These are phyloP conservation scores for Scaptomyza cyrtandrae DNA, from an alignment of 2,888 invertebrate species.

Conservation along the genomic window DNA sequence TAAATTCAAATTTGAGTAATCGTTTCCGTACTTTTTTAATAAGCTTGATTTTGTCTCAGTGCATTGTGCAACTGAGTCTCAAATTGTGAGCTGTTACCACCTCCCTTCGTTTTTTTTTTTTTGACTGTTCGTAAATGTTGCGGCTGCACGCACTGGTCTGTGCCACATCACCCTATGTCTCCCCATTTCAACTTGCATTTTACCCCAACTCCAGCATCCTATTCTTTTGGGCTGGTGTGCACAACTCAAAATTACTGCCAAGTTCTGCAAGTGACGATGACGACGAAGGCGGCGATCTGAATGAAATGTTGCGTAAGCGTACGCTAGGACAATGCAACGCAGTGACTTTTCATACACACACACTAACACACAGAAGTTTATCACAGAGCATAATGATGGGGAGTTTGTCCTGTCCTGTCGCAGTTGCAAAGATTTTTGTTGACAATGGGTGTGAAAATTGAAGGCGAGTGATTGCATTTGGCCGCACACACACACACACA, in stretches of 20 bases:
- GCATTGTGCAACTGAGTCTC: constrained; percentile 26
- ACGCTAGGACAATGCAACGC: constrained; percentile 65
- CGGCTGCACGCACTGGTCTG: constrained; percentile 65
- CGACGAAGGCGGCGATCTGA: constrained; percentile 49
- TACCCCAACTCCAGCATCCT: background rate
- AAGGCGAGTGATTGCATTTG: constrained; percentile 80
- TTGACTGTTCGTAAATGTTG: constrained; percentile 59
- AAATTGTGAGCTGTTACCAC: constrained; percentile 15
- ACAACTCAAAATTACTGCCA: constrained; percentile 74
- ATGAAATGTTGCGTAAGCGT: constrained; percentile 69
- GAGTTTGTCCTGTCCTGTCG: constrained; percentile 42
- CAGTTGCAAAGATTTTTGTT: constrained; percentile 76
- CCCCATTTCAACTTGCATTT: background rate
- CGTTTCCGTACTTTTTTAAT: background rate
- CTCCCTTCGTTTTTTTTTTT: constrained; percentile 31
- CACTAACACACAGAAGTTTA: constrained; percentile 46
- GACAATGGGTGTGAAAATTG: constrained; percentile 80
- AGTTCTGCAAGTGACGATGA: constrained; percentile 73
- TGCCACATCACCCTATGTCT: background rate
- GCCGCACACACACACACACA: constrained; percentile 19
- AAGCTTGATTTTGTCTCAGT: constrained; percentile 1
- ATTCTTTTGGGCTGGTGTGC: constrained; percentile 37
- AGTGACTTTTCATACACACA: constrained; percentile 42
- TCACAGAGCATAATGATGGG: constrained; percentile 69
- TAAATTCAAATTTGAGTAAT: too few species aligned